phyloP scores from a whole-genome alignment of 2,797 vertebrate genomes.

The Eulemur rubriventer region DNA sequence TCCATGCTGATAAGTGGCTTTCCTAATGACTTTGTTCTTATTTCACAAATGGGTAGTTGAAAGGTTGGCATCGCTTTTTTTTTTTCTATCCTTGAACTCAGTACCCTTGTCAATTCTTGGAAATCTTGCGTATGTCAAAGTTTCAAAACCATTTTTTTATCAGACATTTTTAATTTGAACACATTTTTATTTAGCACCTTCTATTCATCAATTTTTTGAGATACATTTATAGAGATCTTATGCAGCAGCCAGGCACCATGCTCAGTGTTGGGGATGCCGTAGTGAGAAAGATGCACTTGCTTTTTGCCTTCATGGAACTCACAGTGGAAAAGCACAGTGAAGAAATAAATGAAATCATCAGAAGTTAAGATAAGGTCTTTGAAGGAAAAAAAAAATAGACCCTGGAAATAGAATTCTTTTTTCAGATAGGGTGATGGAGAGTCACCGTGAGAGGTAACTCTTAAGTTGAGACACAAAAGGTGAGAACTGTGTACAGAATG shows the following conservation, averaged over 20 bases:
- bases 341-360: neutral
- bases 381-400: neutral
- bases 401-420: neutral
- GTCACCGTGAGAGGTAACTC: neutral
- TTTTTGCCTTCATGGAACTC: neutral
- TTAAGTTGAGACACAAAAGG: neutral
- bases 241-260: neutral
- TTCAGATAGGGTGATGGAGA: neutral
- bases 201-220: neutral
- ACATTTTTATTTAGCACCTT: neutral
- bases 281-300: neutral
- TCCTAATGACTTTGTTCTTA: neutral
- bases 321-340: neutral
- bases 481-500: accelerated
- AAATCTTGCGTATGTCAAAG: neutral
- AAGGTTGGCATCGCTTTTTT: neutral
- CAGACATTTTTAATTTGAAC: neutral
- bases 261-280: neutral
- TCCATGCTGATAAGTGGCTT: neutral
- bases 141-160: neutral
- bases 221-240: neutral
- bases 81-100: neutral
- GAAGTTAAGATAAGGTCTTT: neutral
- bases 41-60: neutral
- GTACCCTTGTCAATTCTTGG: neutral